Conservation (phyloP, 2,797 vertebrate genomes). For the Mycteria americana region DNA sequence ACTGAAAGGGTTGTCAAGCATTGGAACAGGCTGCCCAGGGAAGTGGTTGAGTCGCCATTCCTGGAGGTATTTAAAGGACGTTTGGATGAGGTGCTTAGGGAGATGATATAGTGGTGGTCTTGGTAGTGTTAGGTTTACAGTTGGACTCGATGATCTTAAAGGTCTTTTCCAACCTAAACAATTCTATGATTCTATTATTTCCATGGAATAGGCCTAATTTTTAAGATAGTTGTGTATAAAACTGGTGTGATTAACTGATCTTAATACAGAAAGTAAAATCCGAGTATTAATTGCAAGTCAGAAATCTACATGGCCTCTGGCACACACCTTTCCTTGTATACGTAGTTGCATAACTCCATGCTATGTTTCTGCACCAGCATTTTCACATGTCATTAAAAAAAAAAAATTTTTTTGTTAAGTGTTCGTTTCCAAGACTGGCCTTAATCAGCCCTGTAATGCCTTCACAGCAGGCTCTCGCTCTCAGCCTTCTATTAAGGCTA, state of each 20-base stretch:
- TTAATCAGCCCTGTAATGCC: slow-evolving; percentile 31
- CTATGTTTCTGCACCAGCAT: background rate
- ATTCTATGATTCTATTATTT: background rate
- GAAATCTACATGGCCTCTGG: background rate
- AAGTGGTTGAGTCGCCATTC: too few relatives aligned
- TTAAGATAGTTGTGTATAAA: background rate
- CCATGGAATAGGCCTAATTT: background rate
- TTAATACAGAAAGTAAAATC: background rate
- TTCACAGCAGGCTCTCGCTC: slow-evolving; percentile 15
- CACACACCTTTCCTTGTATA: background rate
- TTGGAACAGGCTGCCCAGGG: too few relatives aligned
- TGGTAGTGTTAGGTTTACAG: too few relatives aligned
- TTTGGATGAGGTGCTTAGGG: too few relatives aligned
- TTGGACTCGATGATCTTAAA: too few relatives aligned
- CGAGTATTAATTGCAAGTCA: background rate
- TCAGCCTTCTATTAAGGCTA: slow-evolving; percentile 31
- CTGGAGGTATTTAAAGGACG: too few relatives aligned
- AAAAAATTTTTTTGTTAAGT: background rate
- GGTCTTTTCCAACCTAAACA: too few relatives aligned
- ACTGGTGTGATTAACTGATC: background rate
- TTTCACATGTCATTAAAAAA: background rate
- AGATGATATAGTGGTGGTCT: too few relatives aligned
- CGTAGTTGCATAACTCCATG: background rate
- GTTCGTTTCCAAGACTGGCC: background rate
- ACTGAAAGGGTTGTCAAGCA: too few relatives aligned